These are phyloP conservation scores for Prenolepis imparis DNA, from an alignment of 2,888 invertebrate genomes.

Conservation along the genomic window DNA sequence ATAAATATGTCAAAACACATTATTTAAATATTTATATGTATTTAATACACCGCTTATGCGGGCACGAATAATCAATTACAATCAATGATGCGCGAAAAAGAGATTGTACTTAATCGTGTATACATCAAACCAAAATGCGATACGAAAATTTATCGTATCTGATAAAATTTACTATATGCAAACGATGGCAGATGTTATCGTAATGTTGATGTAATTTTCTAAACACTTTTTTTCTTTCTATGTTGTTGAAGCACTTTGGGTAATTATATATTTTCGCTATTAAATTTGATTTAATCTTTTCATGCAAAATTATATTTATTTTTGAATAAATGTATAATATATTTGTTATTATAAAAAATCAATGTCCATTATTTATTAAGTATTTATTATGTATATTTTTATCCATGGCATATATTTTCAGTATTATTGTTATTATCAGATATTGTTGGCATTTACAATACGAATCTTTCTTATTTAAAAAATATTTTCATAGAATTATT, in stretches of 20 bases:
- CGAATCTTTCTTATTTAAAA: not conserved
- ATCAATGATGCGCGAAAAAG: constrained; percentile 30
- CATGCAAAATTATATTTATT: not conserved
- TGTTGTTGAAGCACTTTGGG: not conserved
- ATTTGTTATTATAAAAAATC: not conserved
- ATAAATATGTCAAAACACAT: constrained; percentile 63
- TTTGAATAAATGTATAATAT: not conserved
- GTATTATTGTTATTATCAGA: constrained; percentile 35
- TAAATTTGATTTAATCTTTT: constrained; percentile 19
- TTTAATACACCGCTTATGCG: constrained; percentile 54
- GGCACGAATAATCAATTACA: constrained; percentile 27
- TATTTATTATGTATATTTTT: not conserved
- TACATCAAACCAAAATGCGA: not conserved
- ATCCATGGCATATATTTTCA: constrained; percentile 14
- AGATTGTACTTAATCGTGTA: constrained; percentile 44
- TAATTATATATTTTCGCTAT: not conserved
- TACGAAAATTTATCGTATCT: constrained; percentile 18
- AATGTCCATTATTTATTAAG: not conserved
- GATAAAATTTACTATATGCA: constrained; percentile 24
- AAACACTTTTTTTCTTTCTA: constrained; percentile 47
- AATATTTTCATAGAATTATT: too few relatives aligned
- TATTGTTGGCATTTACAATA: not conserved
- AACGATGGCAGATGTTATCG: constrained; percentile 49
- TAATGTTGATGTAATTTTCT: constrained; percentile 65
- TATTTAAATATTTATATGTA: constrained; percentile 76